phyloP scores from a whole-genome alignment of 1,140 invertebrate species.

The Gryon sp. region DNA sequence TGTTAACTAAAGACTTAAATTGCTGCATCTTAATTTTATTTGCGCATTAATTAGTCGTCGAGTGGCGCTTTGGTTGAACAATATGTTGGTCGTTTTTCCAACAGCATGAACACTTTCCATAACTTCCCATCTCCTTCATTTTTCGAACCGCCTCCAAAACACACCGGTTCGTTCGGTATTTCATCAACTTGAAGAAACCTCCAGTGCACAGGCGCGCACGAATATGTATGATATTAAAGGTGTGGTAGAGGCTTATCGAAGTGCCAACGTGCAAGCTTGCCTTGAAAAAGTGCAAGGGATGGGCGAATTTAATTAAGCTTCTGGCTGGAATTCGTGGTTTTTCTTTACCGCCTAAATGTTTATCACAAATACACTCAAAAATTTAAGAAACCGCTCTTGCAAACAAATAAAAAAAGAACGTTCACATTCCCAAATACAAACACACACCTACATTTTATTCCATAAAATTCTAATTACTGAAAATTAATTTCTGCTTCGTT shows the following conservation, averaged over 20 bases:
- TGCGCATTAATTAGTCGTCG: conserved; percentile 27
- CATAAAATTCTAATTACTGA: conserved; percentile 43
- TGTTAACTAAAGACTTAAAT: no score
- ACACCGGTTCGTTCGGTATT: conserved; percentile 40
- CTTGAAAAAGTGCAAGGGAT: conserved; percentile 31
- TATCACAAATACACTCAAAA: conserved; percentile 43
- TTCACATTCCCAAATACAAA: background rate
- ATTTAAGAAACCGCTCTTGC: conserved; percentile 36
- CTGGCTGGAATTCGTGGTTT: conserved; percentile 35
- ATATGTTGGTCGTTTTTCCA: conserved; percentile 16
- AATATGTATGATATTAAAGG: conserved; percentile 47
- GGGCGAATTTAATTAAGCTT: conserved; percentile 55
- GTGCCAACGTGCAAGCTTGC: conserved; percentile 13
- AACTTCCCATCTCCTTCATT: no score
- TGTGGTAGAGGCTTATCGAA: conserved; percentile 50
- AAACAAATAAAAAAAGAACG: conserved; percentile 1
- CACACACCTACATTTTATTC: conserved; percentile 16
- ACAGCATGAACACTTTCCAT: conserved; percentile 40
- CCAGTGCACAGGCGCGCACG: conserved; percentile 4
- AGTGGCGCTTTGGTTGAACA: conserved; percentile 12
- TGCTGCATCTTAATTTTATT: conserved; percentile 14
- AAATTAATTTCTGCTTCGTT: conserved; percentile 28
- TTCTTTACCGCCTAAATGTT: conserved; percentile 55
- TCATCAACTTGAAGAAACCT: conserved; percentile 44
- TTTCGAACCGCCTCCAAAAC: conserved; percentile 24